These are phyloP conservation scores for Sylvia borin DNA, from an alignment of 2,797 vertebrate species.

Conservation along the genomic window DNA sequence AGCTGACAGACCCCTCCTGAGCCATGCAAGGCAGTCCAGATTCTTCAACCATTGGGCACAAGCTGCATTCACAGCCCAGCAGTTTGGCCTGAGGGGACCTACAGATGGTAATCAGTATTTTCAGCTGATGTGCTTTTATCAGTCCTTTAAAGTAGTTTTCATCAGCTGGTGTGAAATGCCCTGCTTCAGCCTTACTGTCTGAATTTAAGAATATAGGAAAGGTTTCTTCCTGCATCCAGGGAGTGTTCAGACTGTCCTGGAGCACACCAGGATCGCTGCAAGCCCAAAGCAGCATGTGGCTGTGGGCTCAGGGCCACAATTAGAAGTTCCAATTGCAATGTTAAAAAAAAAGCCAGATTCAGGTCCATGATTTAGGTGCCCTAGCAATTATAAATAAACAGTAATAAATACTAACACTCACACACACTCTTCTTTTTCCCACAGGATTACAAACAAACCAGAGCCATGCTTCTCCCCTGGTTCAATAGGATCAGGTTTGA, in stretches of 20 bases:
- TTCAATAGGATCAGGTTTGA: neutral
- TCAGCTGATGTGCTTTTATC: neutral
- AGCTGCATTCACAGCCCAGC: neutral
- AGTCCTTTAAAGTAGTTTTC: neutral
- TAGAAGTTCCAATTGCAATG: neutral
- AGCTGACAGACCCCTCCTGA: neutral
- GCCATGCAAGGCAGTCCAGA: neutral
- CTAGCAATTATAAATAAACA: constrained; percentile 54
- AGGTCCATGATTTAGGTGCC: neutral
- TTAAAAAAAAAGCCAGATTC: neutral
- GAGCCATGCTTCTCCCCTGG: neutral
- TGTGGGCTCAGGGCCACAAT: neutral
- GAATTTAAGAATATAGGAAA: neutral
- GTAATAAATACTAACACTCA: constrained; percentile 52
- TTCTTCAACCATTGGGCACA: neutral
- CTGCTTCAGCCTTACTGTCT: neutral
- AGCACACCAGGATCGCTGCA: neutral
- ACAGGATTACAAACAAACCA: constrained; percentile 4
- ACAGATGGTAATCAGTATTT: neutral
- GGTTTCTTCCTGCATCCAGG: neutral
- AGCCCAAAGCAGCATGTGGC: neutral
- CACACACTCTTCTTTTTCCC: neutral
- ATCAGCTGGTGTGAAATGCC: neutral
- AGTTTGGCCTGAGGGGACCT: neutral
- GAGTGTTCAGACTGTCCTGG: neutral